These are phyloP conservation scores for Antheraea mylitta DNA, from an alignment of 1,140 invertebrate species.

Conservation along the genomic window DNA sequence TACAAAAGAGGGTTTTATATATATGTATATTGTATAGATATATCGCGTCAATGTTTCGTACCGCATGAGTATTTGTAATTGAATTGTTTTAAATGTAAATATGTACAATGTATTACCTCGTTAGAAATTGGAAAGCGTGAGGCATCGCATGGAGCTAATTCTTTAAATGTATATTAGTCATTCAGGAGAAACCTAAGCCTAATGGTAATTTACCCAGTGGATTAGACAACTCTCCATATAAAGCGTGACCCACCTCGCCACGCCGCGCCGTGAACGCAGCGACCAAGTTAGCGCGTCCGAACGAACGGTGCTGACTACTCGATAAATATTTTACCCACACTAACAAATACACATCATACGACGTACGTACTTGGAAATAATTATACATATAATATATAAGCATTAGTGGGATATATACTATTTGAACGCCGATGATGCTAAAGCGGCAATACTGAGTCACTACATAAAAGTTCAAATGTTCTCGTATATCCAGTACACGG, in stretches of 20 bases:
- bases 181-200: slow-evolving; percentile 65
- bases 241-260: slow-evolving; percentile 56
- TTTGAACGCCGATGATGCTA: neutral
- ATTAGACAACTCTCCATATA: slow-evolving; percentile 69
- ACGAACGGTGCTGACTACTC: slow-evolving; percentile 41
- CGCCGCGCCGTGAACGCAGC: slow-evolving; percentile 23
- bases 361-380: neutral
- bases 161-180: slow-evolving; percentile 53
- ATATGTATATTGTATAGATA: neutral
- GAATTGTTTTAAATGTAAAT: neutral
- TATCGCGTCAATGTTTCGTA: neutral
- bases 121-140: slow-evolving; percentile 46
- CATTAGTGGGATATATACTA: neutral
- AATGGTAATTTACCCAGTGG: slow-evolving; percentile 62
- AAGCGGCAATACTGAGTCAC: neutral
- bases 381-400: neutral
- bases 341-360: slow-evolving; percentile 14
- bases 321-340: slow-evolving; percentile 67
- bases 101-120: slow-evolving; percentile 3
- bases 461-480: neutral
- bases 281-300: slow-evolving; percentile 14
- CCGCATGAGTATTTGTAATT: neutral
- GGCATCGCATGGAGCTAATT: slow-evolving; percentile 48
- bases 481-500: too few relatives aligned
- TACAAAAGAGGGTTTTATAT: neutral